These are phyloP conservation scores for Pipa parva DNA, from an alignment of 2,113 vertebrate species.

Conservation along the genomic window DNA sequence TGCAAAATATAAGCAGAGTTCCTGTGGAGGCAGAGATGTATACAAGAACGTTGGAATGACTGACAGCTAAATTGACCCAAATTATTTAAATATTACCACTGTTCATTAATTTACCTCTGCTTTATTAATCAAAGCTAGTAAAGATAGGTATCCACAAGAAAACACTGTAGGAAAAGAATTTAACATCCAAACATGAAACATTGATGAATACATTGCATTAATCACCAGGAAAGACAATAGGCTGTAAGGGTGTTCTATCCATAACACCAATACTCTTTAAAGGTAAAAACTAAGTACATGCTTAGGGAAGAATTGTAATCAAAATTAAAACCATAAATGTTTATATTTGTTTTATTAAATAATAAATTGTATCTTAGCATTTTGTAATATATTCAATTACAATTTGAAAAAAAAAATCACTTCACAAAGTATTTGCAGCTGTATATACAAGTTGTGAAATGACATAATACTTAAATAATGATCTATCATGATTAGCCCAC, in stretches of 20 bases:
- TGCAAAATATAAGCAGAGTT: constrained; percentile 33
- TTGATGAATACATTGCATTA: neutral
- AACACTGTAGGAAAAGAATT: neutral
- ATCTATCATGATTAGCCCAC: constrained; percentile 63
- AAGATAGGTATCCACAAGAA: neutral
- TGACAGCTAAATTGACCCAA: constrained; percentile 29
- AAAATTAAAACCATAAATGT: no score
- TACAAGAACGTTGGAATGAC: constrained; percentile 19
- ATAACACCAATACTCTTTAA: no score
- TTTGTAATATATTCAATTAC: constrained; percentile 21
- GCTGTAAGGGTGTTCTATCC: no score
- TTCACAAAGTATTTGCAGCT: constrained; percentile 65
- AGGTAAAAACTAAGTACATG: no score
- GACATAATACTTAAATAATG: constrained; percentile 68
- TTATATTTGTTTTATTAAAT: no score
- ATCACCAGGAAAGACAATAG: neutral
- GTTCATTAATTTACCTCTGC: constrained; percentile 25
- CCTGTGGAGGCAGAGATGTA: neutral
- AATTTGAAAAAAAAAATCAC: constrained; percentile 31
- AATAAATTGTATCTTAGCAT: no score
- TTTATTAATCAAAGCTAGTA: constrained; percentile 19
- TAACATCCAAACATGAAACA: neutral
- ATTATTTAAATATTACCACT: constrained; percentile 25
- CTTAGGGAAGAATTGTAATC: no score
- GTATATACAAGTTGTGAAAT: constrained; percentile 63